Conservation (phyloP, 2,888 invertebrate species). For the Hypomecis atomaria region DNA sequence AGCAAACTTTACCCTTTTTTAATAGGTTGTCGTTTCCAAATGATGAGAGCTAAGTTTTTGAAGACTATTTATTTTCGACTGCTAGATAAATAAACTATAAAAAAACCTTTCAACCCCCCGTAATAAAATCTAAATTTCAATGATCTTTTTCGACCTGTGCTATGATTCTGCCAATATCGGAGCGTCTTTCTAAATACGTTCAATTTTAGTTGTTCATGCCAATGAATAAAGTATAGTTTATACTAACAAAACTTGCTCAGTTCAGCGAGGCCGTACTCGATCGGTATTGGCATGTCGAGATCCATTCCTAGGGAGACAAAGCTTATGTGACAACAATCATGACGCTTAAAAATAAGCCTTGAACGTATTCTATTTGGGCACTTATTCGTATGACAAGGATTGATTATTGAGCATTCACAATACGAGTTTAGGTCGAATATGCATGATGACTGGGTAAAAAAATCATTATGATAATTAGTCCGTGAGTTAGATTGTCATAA, state of each 20-base stretch:
- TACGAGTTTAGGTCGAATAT: no score
- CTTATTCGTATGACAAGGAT: background rate
- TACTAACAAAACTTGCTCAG: constrained; percentile 79
- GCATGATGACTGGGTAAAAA: no score
- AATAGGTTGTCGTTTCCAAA: no score
- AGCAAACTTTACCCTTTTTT: background rate
- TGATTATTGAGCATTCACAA: no score
- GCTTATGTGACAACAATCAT: constrained; percentile 23
- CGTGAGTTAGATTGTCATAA: no score
- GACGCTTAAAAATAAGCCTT: constrained; percentile 17
- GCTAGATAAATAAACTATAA: no score
- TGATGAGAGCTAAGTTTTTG: no score
- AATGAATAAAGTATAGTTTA: constrained; percentile 65
- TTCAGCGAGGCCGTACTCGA: constrained; percentile 75
- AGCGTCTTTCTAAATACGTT: constrained; percentile 8
- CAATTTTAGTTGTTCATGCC: constrained; percentile 56
- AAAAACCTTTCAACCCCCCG: background rate
- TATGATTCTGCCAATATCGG: background rate
- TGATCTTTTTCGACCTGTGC: background rate
- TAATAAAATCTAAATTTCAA: constrained; percentile 2
- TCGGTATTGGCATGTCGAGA: constrained; percentile 71
- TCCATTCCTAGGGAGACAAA: constrained; percentile 69
- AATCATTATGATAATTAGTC: no score
- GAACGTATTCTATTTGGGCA: constrained; percentile 19
- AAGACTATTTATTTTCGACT: no score